A percentile compares a stretch with the other conserved stretches of the same genome.
phyloP scores from a whole-genome alignment of 2,797 vertebrate genomes.

The Kryptolebias ocellatus region DNA sequence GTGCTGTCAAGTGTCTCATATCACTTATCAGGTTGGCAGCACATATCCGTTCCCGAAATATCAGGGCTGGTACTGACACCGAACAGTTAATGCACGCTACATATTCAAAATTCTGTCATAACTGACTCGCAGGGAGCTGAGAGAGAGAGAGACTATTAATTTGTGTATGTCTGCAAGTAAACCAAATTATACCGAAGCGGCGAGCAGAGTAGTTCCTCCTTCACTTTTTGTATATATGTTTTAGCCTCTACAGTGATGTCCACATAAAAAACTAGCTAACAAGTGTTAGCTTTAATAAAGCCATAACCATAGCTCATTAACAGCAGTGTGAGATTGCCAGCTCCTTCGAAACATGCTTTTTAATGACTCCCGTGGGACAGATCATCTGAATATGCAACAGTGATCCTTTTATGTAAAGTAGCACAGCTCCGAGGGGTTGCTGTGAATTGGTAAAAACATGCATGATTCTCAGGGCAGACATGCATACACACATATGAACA shows the following conservation, averaged over 20 bases:
- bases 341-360: constrained; percentile 73
- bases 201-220: constrained; percentile 11
- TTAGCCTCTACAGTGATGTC: constrained; percentile 35
- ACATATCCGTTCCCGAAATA: constrained; percentile 67
- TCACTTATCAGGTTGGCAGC: constrained; percentile 72
- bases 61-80: constrained; percentile 52
- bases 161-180: constrained; percentile 19
- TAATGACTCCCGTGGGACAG: constrained; percentile 78
- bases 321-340: constrained; percentile 55
- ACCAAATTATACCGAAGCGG: not conserved
- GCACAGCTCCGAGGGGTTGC: constrained; percentile 54
- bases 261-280: constrained; percentile 56
- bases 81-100: constrained; percentile 61
- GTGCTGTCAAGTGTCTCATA: constrained; percentile 76
- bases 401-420: constrained; percentile 72
- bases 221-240: constrained; percentile 5
- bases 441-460: constrained; percentile 58
- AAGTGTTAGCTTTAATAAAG: constrained; percentile 77
- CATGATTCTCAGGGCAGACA: constrained; percentile 32
- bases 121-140: constrained; percentile 23
- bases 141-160: constrained; percentile 38
- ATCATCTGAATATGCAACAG: constrained; percentile 79
- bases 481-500: constrained; percentile 6
- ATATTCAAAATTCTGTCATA: constrained; percentile 58
- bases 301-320: constrained; percentile 75